Percentiles rank a stretch among this genome's conserved stretches.
Conservation (phyloP, 2,888 invertebrate species). For the Stenodera caucasica region DNA sequence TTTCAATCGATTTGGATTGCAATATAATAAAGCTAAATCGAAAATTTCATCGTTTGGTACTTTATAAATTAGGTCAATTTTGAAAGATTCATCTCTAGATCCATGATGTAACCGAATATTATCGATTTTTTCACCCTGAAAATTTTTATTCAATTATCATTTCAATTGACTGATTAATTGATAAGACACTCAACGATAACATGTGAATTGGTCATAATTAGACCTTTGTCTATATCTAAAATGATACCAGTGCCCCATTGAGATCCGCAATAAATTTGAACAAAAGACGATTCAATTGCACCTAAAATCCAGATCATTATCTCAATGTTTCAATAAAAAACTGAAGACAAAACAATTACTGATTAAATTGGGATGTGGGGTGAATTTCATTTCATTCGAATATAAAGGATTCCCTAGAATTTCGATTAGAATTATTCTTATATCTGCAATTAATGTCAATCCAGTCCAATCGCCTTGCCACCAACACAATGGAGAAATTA, state of each 20-base stretch:
- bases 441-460: conserved; percentile 61
- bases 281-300: conserved; percentile 57
- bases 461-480: conserved; percentile 67
- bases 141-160: too few species aligned
- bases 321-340: too few species aligned
- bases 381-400: background rate
- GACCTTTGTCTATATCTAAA: conserved; percentile 55
- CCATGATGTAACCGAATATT: conserved; percentile 21
- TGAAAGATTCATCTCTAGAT: background rate
- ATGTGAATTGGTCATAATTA: conserved; percentile 65
- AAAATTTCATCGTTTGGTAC: conserved; percentile 56
- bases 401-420: conserved; percentile 14
- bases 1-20: conserved; percentile 47
- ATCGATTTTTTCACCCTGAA: too few species aligned
- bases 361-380: conserved; percentile 3
- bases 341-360: too few species aligned
- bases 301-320: too few species aligned
- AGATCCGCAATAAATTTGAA: conserved; percentile 61
- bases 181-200: conserved; percentile 54
- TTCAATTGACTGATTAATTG: background rate
- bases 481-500: conserved; percentile 64
- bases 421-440: conserved; percentile 51
- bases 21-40: conserved; percentile 58
- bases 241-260: conserved; percentile 66
- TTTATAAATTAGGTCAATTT: conserved; percentile 58